Evolutionary conservation across 2,797 vertebrate genomes (phyloP), one percentile per base, ranked within the genome.

Genomic region (Microctenopoma lineatum): DNA sequence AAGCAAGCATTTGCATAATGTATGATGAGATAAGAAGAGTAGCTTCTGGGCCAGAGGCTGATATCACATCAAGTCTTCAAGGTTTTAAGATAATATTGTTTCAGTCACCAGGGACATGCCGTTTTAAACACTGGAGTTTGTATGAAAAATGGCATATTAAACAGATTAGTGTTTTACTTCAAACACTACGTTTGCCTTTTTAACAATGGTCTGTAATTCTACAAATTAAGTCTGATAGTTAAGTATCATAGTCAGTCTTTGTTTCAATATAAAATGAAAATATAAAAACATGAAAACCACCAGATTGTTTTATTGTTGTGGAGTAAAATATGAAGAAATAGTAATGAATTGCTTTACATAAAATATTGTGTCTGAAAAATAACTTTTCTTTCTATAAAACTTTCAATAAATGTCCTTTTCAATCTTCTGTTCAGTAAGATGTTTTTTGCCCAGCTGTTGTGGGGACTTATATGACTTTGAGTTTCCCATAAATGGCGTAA

Each of bases 1-100:
- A 61, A 59, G 63, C 12, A 9, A 51, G 73, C 53, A 90, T 91
- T 89, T 89, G 54, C 83, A 87, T 87, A 83, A 83, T 79, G 57
- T 56, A 62, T 34, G 74, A 68, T 42, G 39, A 63, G 75, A 68
- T 58, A 83, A 72, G 66, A 80, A 52, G 62, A 52, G 64, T 67
- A 48, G 70, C 59, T 75, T 70, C 67, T 59, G 26, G 69, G 70
- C 77, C 59, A 48, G 50, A 61, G 78, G 81, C 72, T 50, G 73
- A 73, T 73, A 77, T 73, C 64, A 83, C 61, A 79, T 79, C 55
- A 47, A 55, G 16, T 64, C 61, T 79, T 65, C 21, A 62, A 77
- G 62, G 73, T 83, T 57, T 68, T 54, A 25, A 75, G 75, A 76
- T 75, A 67, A 77, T 74, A 79, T 84, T 81, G 65, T 81, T 52